Percentiles rank a stretch among this genome's conserved stretches.
These are phyloP conservation scores for Pseudopleuronectes americanus DNA, from an alignment of 2,797 vertebrate species.

Conservation along the genomic window DNA sequence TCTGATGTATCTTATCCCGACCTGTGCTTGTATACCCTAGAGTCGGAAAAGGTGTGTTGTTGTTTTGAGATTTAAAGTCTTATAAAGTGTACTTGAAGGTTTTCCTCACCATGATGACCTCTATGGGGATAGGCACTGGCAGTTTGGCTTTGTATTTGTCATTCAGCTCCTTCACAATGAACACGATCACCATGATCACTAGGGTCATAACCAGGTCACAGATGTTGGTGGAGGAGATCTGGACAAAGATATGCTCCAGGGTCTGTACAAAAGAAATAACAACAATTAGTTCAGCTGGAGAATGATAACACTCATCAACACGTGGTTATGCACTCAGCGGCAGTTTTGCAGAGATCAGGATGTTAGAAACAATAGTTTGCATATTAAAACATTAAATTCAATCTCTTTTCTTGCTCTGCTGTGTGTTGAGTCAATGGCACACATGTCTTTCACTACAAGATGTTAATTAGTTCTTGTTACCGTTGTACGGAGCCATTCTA, in stretches of 20 bases:
- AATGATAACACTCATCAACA: too few relatives aligned
- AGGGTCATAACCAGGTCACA: constrained; percentile 91
- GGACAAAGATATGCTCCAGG: constrained; percentile 85
- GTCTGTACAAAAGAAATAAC: constrained; percentile 90
- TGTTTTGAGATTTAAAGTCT: background rate
- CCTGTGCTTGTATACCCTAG: too few relatives aligned
- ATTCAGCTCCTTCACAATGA: constrained; percentile 90
- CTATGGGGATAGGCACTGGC: constrained; percentile 91
- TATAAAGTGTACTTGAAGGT: background rate
- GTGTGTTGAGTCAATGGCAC: too few relatives aligned
- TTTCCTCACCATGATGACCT: constrained; percentile 88
- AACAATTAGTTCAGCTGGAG: constrained; percentile 50
- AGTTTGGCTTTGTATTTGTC: constrained; percentile 89
- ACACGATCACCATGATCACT: constrained; percentile 87
- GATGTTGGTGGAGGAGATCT: constrained; percentile 88
- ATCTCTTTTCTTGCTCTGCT: too few relatives aligned
- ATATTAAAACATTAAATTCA: too few relatives aligned
- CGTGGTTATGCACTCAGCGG: too few relatives aligned
- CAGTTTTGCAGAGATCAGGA: too few relatives aligned
- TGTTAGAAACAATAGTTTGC: too few relatives aligned
- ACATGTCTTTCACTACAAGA: too few relatives aligned
- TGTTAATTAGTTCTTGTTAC: too few relatives aligned
- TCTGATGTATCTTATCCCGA: too few relatives aligned
- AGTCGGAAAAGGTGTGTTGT: background rate
- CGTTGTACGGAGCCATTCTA: too few relatives aligned